Base-by-base conservation (phyloP, 2,888 invertebrate genomes). In the Parascotia fuliginaria region DNA sequence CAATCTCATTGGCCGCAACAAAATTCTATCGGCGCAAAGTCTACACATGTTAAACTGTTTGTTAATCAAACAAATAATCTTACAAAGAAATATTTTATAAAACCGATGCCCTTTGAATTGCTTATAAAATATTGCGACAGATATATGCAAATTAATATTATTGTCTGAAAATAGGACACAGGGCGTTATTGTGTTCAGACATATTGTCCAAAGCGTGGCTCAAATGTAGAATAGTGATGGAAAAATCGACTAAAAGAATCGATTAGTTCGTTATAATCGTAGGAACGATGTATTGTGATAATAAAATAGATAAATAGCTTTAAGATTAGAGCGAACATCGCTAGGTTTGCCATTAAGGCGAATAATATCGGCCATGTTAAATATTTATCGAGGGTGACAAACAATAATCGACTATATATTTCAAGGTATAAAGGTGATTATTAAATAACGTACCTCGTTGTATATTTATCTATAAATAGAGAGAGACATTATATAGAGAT, bases 111-210 rank as follows among this genome's bases (percentile, higher is more conserved):
- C 55, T 66, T 56, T 15, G 28, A 54, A 16, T 33, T 40, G 44
- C 44, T 43, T 44, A 34, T 15, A 34, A 34, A 16, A 48, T 11
- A 32, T 9, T 39, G 16, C 19, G 16, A 47, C 24, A 22, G 36
- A 32, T 24, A 41, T 34, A 37, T 29, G 24, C 36, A 50, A 60
- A 39, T 33, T 51, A 48, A 15, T 31, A 31, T 1, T 6, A 31
- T 11, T 55, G 42, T 55, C 55, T 37, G 37, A 61, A 58, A 24
- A 19, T 28, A 34, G 79, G 78, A 80, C 82, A 78, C 83, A 83
- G 84, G 84, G 81, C 79, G 61, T 48, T 49, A 55, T 74, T 77
- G 82, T 87, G 86, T 86, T 85, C 87, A 80, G 63, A 71, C 70
- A 71, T 64, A 60, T 65, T 68, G 72, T 75, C 72, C 70, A 71